phyloP scores from a whole-genome alignment of 2,888 invertebrate genomes.

The Micoletzkya japonica region DNA sequence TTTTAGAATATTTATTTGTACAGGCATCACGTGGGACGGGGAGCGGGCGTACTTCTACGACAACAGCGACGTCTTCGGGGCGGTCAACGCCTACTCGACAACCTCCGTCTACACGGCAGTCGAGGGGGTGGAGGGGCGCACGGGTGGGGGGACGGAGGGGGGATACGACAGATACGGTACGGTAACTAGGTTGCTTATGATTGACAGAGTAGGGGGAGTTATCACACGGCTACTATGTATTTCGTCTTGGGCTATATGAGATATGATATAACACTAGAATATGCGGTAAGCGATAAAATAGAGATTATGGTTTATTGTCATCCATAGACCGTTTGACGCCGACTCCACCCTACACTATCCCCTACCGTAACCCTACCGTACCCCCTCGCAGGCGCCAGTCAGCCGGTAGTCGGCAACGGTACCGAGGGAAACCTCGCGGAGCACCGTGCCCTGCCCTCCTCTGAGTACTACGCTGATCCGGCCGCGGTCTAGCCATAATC shows the following conservation, averaged over 20 bases:
- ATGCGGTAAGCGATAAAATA: too few species aligned
- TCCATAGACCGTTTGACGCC: too few species aligned
- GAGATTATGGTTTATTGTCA: too few species aligned
- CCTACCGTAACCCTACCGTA: neutral
- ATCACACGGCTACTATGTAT: too few species aligned
- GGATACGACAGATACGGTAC: too few species aligned
- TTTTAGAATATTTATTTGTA: neutral
- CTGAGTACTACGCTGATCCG: slow-evolving; percentile 26
- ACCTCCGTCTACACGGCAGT: slow-evolving; percentile 15
- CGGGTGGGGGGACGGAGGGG: neutral
- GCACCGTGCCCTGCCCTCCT: slow-evolving; percentile 28
- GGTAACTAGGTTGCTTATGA: neutral
- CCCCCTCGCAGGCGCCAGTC: slow-evolving; percentile 14
- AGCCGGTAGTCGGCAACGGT: slow-evolving; percentile 33
- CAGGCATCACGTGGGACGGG: slow-evolving; percentile 19
- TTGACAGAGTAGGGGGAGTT: neutral
- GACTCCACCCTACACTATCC: too few species aligned
- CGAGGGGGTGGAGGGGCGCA: slow-evolving; percentile 13
- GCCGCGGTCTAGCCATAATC: slow-evolving; percentile 3
- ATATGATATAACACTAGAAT: too few species aligned
- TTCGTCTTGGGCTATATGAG: too few species aligned
- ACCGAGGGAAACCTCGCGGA: slow-evolving; percentile 33
- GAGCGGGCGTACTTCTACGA: slow-evolving; percentile 20
- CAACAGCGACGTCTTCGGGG: slow-evolving; percentile 5
- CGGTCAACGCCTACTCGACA: slow-evolving; percentile 12